Evolutionary conservation across 2,113 vertebrate genomes (phyloP).

Genomic region (Oncorhynchus tshawytscha): DNA sequence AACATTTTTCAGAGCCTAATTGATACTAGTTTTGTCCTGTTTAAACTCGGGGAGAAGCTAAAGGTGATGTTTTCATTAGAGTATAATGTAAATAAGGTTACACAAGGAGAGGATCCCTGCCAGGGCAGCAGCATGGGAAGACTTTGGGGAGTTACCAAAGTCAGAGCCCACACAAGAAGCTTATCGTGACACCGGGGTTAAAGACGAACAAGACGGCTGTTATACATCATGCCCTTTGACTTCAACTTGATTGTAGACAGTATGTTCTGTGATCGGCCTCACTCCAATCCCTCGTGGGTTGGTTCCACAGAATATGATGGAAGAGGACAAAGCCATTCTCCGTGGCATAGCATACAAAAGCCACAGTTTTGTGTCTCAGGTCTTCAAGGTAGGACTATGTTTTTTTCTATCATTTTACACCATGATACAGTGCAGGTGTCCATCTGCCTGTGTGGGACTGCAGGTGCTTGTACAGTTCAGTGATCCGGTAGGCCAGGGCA

Average conservation of each 20-base stretch:
- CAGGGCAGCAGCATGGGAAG: constrained; percentile 69
- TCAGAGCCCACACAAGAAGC: constrained; percentile 70
- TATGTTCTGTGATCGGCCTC: neutral
- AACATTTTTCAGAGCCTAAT: constrained; percentile 47
- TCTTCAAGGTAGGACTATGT: neutral
- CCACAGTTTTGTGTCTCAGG: neutral
- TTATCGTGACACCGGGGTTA: constrained; percentile 49
- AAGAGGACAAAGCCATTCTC: neutral
- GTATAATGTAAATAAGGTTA: constrained; percentile 64
- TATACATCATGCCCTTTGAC: constrained; percentile 36
- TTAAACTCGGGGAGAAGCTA: constrained; percentile 59
- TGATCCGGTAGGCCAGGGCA: neutral
- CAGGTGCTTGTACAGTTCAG: neutral
- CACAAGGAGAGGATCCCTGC: constrained; percentile 52
- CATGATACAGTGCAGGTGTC: neutral
- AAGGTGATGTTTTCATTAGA: constrained; percentile 69
- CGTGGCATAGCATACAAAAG: neutral
- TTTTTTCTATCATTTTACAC: neutral
- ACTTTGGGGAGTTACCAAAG: constrained; percentile 13
- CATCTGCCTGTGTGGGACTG: no score
- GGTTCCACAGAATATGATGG: neutral
- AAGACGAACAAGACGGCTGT: constrained; percentile 51
- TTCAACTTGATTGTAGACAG: constrained; percentile 33
- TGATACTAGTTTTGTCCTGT: constrained; percentile 61
- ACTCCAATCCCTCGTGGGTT: neutral